Percentiles rank a stretch among this genome's conserved stretches.
These are phyloP conservation scores for Venustoraphidia nigricollis DNA, from an alignment of 2,888 invertebrate species.

Conservation along the genomic window DNA sequence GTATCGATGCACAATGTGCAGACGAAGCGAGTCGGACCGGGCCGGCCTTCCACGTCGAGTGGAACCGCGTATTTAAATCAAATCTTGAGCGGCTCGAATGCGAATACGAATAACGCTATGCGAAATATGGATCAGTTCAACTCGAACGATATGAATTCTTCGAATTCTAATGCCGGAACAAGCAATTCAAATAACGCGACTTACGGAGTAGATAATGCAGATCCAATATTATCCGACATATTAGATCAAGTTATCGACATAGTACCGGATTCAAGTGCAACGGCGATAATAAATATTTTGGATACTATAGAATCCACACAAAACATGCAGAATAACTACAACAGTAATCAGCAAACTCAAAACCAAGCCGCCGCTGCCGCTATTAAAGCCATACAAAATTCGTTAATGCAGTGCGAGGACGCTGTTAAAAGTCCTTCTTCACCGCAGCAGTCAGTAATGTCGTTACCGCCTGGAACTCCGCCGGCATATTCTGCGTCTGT, in stretches of 20 bases:
- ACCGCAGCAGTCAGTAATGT: conserved; percentile 28
- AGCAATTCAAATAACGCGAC: background rate
- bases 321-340: conserved; percentile 4
- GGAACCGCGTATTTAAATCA: conserved; percentile 23
- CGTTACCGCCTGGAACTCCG: conserved; percentile 35
- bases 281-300: conserved; percentile 23
- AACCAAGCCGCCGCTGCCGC: conserved; percentile 56
- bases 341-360: conserved; percentile 23
- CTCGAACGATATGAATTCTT: background rate
- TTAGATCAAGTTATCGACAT: conserved; percentile 75
- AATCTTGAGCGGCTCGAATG: conserved; percentile 16
- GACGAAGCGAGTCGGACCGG: conserved; percentile 9
- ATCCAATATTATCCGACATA: conserved; percentile 65
- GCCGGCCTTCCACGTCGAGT: conserved; percentile 18
- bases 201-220: conserved; percentile 22
- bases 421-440: conserved; percentile 46
- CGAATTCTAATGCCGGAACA: conserved; percentile 19
- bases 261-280: conserved; percentile 41
- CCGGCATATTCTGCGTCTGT: conserved; percentile 37
- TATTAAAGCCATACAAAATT: conserved; percentile 80
- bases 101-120: background rate
- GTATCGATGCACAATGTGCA: conserved; percentile 11
- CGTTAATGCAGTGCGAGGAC: conserved; percentile 66
- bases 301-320: conserved; percentile 25
- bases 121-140: too few relatives aligned